Percentiles rank a stretch among this genome's conserved stretches.
phyloP scores from a whole-genome alignment of 2,888 invertebrate species.

The Horisme vitalbata region DNA sequence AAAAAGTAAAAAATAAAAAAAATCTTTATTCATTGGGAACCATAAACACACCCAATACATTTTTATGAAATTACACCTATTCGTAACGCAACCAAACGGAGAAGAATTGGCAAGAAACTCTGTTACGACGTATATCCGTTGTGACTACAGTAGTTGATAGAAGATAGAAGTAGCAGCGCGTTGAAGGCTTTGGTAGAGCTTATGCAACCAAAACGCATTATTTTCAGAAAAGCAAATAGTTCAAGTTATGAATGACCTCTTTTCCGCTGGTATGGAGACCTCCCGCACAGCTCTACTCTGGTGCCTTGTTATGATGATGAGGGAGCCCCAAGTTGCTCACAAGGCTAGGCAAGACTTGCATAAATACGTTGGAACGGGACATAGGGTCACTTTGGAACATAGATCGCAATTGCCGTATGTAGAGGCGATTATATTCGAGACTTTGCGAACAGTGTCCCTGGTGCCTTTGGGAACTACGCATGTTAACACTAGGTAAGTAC shows the following conservation, averaged over 20 bases:
- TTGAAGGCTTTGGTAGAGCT: slow-evolving; percentile 1
- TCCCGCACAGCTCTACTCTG: slow-evolving; percentile 91
- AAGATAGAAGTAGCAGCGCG: neutral
- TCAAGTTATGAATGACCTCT: slow-evolving; percentile 93
- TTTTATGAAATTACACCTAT: no score
- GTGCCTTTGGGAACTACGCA: slow-evolving; percentile 94
- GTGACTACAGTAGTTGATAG: no score
- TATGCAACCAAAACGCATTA: no score
- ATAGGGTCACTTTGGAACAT: slow-evolving; percentile 89
- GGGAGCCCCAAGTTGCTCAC: slow-evolving; percentile 87
- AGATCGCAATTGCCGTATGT: slow-evolving; percentile 88
- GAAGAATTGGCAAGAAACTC: no score
- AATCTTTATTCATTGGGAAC: no score
- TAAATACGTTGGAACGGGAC: slow-evolving; percentile 86
- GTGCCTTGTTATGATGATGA: slow-evolving; percentile 91
- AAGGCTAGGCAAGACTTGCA: slow-evolving; percentile 90
- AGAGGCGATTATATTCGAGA: slow-evolving; percentile 91
- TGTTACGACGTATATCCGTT: no score
- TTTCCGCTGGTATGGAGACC: slow-evolving; percentile 94
- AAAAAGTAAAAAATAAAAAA: no score
- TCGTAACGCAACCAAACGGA: no score
- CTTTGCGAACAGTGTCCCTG: slow-evolving; percentile 89
- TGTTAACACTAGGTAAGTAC: slow-evolving; percentile 88
- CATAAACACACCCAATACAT: no score
- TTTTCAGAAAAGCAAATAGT: slow-evolving; percentile 90